Evolutionary conservation across 1,140 invertebrate species (phyloP).

Genomic region (Drosophila aff.): DNA sequence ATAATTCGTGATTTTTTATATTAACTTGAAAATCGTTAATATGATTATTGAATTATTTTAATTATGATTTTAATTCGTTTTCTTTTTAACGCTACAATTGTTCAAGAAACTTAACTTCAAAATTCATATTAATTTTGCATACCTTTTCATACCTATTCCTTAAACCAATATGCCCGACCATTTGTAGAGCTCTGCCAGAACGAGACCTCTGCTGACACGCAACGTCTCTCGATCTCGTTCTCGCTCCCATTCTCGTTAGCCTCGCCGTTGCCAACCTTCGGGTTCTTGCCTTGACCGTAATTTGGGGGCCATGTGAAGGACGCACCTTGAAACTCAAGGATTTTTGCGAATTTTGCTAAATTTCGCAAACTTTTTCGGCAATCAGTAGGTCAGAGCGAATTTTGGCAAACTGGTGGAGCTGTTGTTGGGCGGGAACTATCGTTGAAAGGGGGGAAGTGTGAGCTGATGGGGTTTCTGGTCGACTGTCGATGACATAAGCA

Average conservation of each 20-base stretch:
- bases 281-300: slow-evolving; percentile 77
- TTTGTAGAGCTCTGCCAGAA: slow-evolving; percentile 50
- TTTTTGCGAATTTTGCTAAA: slow-evolving; percentile 73
- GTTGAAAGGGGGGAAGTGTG: neutral
- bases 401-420: slow-evolving; percentile 51
- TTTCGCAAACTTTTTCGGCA: slow-evolving; percentile 71
- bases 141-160: neutral
- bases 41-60: too few relatives aligned
- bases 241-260: slow-evolving; percentile 27
- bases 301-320: slow-evolving; percentile 78
- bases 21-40: neutral
- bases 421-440: slow-evolving; percentile 5
- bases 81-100: neutral
- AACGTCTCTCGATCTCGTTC: slow-evolving; percentile 57
- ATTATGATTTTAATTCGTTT: too few relatives aligned
- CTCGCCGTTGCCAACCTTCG: slow-evolving; percentile 52
- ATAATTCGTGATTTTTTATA: neutral
- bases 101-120: neutral
- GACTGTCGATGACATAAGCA: slow-evolving; percentile 65
- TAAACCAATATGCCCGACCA: neutral
- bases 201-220: slow-evolving; percentile 40
- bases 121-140: too few relatives aligned
- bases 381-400: slow-evolving; percentile 67
- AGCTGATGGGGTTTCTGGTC: slow-evolving; percentile 8
- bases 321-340: slow-evolving; percentile 82